Conservation (phyloP, 2,888 invertebrate genomes). For the Pachymerium ferrugineum region DNA sequence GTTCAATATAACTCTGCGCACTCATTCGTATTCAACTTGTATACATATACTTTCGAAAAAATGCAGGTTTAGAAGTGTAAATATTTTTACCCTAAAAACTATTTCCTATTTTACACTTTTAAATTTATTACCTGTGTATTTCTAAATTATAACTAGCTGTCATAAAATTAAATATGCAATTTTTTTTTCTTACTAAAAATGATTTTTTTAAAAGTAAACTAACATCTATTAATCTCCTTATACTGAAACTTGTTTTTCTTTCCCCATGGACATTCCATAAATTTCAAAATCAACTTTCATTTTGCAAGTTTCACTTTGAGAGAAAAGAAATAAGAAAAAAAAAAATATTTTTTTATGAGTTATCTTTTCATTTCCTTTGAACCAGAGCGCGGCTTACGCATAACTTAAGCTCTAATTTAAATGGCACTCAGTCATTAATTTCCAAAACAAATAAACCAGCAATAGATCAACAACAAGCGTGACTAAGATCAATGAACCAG, state of each 20-base stretch:
- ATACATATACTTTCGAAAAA: too few relatives aligned
- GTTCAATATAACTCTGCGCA: too few relatives aligned
- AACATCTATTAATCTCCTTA: constrained; percentile 1
- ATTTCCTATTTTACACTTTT: too few relatives aligned
- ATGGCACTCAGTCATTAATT: constrained; percentile 25
- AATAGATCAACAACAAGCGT: neutral
- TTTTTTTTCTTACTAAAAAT: too few relatives aligned
- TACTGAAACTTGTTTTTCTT: neutral
- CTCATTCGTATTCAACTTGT: too few relatives aligned
- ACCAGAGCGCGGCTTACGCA: neutral
- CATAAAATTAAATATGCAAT: too few relatives aligned
- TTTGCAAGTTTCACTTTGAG: neutral
- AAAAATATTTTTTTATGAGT: neutral
- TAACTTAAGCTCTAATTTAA: constrained; percentile 24
- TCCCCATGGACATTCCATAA: constrained; percentile 3
- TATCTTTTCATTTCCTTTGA: constrained; percentile 27
- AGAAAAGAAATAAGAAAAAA: neutral
- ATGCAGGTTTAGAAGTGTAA: too few relatives aligned
- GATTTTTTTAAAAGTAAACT: too few relatives aligned
- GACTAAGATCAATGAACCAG: neutral
- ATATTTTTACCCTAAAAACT: too few relatives aligned
- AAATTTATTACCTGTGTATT: too few relatives aligned
- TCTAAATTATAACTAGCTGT: too few relatives aligned
- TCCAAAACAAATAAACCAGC: constrained; percentile 27
- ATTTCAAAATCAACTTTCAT: constrained; percentile 23